Evolutionary conservation across 2,113 vertebrate genomes (phyloP).

Genomic region (Sterrhoptilus dennistouni): DNA sequence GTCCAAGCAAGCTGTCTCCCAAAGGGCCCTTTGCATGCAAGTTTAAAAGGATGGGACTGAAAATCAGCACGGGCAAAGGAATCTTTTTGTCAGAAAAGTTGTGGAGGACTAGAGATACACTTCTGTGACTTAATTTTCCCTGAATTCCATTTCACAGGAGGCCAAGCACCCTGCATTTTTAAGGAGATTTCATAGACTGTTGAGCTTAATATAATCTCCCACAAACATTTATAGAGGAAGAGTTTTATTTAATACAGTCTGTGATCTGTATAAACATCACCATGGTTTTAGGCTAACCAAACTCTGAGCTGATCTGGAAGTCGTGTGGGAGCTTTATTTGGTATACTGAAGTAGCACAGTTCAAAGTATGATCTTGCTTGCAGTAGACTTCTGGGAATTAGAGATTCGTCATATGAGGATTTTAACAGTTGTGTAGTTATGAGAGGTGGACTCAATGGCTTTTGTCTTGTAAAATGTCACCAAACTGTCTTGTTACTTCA

Average conservation of each 20-base stretch:
- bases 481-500: constrained; percentile 63
- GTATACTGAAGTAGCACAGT: constrained; percentile 42
- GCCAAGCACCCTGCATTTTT: background rate
- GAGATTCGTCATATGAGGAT: constrained; percentile 65
- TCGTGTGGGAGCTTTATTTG: constrained; percentile 41
- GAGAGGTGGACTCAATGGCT: constrained; percentile 63
- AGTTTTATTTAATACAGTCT: constrained; percentile 6
- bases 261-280: background rate
- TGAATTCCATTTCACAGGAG: background rate
- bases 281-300: background rate
- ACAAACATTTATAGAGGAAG: background rate
- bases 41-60: background rate
- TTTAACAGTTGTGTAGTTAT: constrained; percentile 63
- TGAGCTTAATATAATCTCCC: background rate
- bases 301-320: constrained; percentile 11
- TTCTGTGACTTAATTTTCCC: background rate
- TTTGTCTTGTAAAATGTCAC: constrained; percentile 66
- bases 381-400: constrained; percentile 61
- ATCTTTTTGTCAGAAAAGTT: background rate
- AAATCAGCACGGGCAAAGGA: background rate
- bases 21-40: background rate
- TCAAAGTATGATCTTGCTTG: constrained; percentile 68
- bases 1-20: background rate
- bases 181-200: background rate
- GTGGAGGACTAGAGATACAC: background rate